Evolutionary conservation across 2,113 vertebrate species (phyloP).

Genomic region (Bostrychus sinensis): DNA sequence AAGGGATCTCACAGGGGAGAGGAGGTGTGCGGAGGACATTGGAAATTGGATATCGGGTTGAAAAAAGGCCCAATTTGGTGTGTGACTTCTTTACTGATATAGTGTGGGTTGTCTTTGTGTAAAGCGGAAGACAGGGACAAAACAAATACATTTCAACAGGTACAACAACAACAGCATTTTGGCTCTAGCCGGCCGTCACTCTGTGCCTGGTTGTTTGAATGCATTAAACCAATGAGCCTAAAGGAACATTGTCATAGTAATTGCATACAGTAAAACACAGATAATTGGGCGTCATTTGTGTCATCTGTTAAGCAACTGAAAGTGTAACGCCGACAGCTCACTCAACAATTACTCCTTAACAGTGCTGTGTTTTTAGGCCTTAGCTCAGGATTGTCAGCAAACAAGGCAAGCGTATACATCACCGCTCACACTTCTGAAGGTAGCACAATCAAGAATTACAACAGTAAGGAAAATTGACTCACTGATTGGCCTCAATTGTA

Average conservation of each 20-base stretch:
- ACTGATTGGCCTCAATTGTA: constrained; percentile 53
- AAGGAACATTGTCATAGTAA: constrained; percentile 21
- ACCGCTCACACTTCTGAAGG: constrained; percentile 16
- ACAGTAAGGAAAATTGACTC: constrained; percentile 38
- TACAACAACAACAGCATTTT: too few species aligned
- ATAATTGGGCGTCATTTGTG: constrained; percentile 10
- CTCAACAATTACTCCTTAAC: constrained; percentile 29
- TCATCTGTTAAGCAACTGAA: constrained; percentile 16
- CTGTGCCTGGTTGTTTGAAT: constrained; percentile 21
- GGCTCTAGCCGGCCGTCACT: constrained; percentile 16
- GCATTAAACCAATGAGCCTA: constrained; percentile 30
- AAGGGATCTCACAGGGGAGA: constrained; percentile 8
- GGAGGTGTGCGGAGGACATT: constrained; percentile 22
- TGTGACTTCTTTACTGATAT: constrained; percentile 4
- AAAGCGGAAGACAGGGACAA: background rate
- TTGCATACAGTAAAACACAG: constrained; percentile 41
- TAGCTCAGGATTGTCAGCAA: constrained; percentile 8
- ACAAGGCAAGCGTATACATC: constrained; percentile 24
- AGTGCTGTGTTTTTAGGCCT: constrained; percentile 27
- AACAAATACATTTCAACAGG: background rate
- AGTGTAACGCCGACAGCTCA: background rate
- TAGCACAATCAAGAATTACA: constrained; percentile 55
- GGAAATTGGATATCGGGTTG: constrained; percentile 39
- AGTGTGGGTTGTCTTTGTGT: constrained; percentile 5
- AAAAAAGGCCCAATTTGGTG: constrained; percentile 24